Evolutionary conservation across 2,113 vertebrate species (phyloP), one percentile per base, ranked within the genome.

Genomic region (Nycticorax nycticorax): DNA sequence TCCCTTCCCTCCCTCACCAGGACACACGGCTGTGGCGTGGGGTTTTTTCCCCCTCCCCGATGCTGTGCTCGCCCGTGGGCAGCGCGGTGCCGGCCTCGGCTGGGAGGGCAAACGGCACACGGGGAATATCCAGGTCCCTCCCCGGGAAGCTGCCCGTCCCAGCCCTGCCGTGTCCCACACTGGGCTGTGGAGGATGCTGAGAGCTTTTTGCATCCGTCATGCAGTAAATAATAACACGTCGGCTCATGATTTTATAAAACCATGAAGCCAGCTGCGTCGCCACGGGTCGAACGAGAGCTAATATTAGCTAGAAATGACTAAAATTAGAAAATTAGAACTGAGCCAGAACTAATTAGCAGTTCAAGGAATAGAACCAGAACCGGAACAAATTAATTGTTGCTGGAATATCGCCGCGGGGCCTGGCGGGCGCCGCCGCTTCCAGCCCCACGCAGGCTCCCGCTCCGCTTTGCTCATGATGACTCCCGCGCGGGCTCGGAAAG

Each of bases 361-460:
- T 95, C 74, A 81, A 94, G 93, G 87, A 95, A 85, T 72, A 85
- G 93, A 95, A 96, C 85, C 94, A 95, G 96, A 95, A 96, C 92
- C 48, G 66, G 96, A 96, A 96, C 96, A 93, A 95, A 96, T 97
- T 94, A 96, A 97, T 94, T 96, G 94, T 63, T 64, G 27, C 74
- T 72, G 93, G 89, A 78, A 81, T 87, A 72, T n/a, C 12, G 1
- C 83, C 1, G 3, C 5, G 0, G 79, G 88, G 88, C 88, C 60
- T 35, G 11, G 84, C n/a, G 17, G 87, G 73, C 30, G 22, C 93
- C 0, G 12, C 85, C 0, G 35, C 93, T 94, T 72, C 92, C 91
- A 91, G 85, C 85, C 47, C 73, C 3, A 20, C 1, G 0, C 92
- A 32, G 16, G 27, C 85, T 93, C 52, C 62, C 2, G 16, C 66